Percentiles rank a stretch among this genome's conserved stretches.
Evolutionary conservation across 1,140 invertebrate genomes (phyloP).

Genomic region (Oscheius sp.): DNA sequence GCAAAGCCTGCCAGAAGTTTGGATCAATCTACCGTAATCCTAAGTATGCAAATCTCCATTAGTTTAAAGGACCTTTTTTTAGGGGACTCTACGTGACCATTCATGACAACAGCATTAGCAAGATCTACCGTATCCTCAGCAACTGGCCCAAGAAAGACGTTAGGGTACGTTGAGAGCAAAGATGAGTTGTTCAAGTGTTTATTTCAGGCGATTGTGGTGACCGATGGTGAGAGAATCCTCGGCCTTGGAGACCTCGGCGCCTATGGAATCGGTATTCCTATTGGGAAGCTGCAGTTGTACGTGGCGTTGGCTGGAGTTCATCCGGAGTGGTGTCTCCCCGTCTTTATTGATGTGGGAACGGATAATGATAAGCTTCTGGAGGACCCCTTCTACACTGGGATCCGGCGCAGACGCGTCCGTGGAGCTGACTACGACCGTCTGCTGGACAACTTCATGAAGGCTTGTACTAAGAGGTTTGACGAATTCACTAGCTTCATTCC

Average conservation of each 20-base stretch:
- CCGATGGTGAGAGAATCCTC: constrained; percentile 88
- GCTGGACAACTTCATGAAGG: constrained; percentile 93
- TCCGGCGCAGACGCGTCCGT: constrained; percentile 78
- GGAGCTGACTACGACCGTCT: constrained; percentile 89
- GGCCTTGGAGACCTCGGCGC: constrained; percentile 89
- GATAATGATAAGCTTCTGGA: constrained; percentile 82
- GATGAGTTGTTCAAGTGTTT: background rate
- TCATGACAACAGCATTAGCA: constrained; percentile 82
- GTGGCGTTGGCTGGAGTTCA: constrained; percentile 88
- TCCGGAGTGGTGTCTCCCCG: constrained; percentile 85
- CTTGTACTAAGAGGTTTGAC: constrained; percentile 71
- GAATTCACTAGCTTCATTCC: constrained; percentile 10
- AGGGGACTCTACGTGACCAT: constrained; percentile 90
- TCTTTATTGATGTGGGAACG: constrained; percentile 87
- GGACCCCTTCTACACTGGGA: constrained; percentile 91
- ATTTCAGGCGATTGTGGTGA: constrained; percentile 81
- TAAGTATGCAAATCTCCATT: constrained; percentile 63
- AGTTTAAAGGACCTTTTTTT: constrained; percentile 17
- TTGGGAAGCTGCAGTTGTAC: constrained; percentile 87
- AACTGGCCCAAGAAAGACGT: constrained; percentile 87
- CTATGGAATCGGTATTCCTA: constrained; percentile 91
- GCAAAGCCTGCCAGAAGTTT: constrained; percentile 92
- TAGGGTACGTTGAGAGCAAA: constrained; percentile 59
- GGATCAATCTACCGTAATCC: constrained; percentile 89
- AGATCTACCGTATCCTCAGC: constrained; percentile 64